Evolutionary conservation across 1,140 invertebrate species (phyloP).

Genomic region (Oryctes rhinoceros): DNA sequence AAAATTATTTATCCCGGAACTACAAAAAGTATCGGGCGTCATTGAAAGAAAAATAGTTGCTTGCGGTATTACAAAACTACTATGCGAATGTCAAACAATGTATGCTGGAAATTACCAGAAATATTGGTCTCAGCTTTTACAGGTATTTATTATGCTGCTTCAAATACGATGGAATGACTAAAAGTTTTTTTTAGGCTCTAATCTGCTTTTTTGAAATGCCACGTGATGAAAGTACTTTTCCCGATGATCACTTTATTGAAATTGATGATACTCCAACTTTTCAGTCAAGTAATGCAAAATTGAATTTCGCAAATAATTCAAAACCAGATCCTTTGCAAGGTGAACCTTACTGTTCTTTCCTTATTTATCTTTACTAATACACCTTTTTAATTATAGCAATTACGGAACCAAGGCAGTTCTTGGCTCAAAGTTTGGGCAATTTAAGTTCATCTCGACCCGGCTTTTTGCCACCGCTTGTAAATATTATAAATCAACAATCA

Average conservation of each 20-base stretch:
- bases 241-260: conserved; percentile 88
- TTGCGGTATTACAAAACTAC: conserved; percentile 85
- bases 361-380: conserved; percentile 48
- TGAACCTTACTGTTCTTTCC: conserved; percentile 49
- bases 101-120: conserved; percentile 71
- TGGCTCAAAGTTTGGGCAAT: conserved; percentile 75
- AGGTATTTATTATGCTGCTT: conserved; percentile 62
- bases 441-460: conserved; percentile 71
- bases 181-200: conserved; percentile 71
- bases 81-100: conserved; percentile 79
- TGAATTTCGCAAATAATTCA: conserved; percentile 82
- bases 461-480: conserved; percentile 64
- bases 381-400: conserved; percentile 62
- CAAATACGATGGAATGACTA: background rate
- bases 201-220: conserved; percentile 91
- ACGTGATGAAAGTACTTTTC: conserved; percentile 77
- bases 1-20: conserved; percentile 83
- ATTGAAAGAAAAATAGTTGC: conserved; percentile 89
- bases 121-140: conserved; percentile 70
- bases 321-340: conserved; percentile 74
- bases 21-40: conserved; percentile 84
- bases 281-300: conserved; percentile 88
- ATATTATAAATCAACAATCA: conserved; percentile 52
- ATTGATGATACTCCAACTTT: conserved; percentile 87
- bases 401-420: conserved; percentile 73